phyloP scores from a whole-genome alignment of 2,888 invertebrate species.

The Clepsis dumicolana region DNA sequence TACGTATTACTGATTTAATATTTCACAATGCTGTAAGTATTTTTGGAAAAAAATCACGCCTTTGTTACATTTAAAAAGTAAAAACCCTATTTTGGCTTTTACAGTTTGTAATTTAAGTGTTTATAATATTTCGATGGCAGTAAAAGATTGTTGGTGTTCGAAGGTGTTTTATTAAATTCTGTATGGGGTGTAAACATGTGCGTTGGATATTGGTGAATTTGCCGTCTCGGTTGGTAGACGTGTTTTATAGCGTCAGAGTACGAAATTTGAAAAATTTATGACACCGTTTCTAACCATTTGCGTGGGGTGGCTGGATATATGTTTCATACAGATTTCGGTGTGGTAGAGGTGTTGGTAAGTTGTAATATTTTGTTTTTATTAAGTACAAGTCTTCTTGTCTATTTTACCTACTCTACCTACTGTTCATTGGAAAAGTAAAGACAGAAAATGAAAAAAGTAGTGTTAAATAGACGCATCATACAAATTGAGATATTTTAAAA shows the following conservation, averaged over 20 bases:
- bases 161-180: conserved; percentile 69
- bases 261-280: conserved; percentile 38
- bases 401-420: background rate
- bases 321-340: conserved; percentile 20
- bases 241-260: conserved; percentile 36
- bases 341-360: background rate
- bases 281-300: conserved; percentile 4
- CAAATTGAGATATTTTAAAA: no score
- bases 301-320: background rate
- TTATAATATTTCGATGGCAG: conserved; percentile 5
- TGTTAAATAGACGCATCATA: no score
- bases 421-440: background rate
- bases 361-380: background rate
- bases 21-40: conserved; percentile 35
- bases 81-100: conserved; percentile 20
- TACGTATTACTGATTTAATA: conserved; percentile 32
- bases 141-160: background rate
- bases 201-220: conserved; percentile 52
- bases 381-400: background rate
- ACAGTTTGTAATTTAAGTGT: background rate
- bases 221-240: conserved; percentile 31
- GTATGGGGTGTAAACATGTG: conserved; percentile 58
- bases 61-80: background rate
- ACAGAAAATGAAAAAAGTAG: background rate
- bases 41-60: background rate